A percentile compares a stretch with the other conserved stretches of the same genome.
phyloP scores from a whole-genome alignment of 2,888 invertebrate species.

The Cynaeus angustus region DNA sequence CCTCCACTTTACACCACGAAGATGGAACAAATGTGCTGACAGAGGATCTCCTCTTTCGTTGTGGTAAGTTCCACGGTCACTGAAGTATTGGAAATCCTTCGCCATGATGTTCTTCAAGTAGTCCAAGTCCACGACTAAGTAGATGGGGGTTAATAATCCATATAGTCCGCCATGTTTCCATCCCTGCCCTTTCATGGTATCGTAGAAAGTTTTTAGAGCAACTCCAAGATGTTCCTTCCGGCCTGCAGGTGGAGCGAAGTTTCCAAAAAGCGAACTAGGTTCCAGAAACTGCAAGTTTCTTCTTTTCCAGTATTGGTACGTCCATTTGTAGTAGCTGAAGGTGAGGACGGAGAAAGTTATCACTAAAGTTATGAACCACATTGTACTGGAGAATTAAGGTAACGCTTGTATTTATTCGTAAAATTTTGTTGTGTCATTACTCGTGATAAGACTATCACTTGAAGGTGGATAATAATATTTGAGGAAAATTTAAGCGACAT shows the following conservation, averaged over 20 bases:
- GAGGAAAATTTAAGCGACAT: too few relatives aligned
- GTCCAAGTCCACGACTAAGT: conserved; percentile 57
- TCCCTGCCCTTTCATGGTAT: conserved; percentile 40
- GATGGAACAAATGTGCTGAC: conserved; percentile 74
- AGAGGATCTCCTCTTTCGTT: conserved; percentile 76
- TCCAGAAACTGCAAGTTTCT: conserved; percentile 1
- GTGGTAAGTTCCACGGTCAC: conserved; percentile 75
- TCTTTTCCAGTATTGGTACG: not conserved
- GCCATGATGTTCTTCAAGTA: conserved; percentile 71
- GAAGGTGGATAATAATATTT: too few relatives aligned
- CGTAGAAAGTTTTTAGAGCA: conserved; percentile 35
- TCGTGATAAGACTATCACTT: too few relatives aligned
- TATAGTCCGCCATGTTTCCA: conserved; percentile 53
- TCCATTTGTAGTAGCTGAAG: conserved; percentile 24
- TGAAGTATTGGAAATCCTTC: conserved; percentile 76
- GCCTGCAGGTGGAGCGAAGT: not conserved
- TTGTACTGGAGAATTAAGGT: too few relatives aligned
- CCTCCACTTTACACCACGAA: conserved; percentile 76
- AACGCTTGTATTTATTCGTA: too few relatives aligned
- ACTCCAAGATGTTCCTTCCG: not conserved
- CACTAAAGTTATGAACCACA: too few relatives aligned
- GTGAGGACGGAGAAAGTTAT: too few relatives aligned
- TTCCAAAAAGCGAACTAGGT: conserved; percentile 29
- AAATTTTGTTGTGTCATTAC: too few relatives aligned
- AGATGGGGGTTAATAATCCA: conserved; percentile 70